These are phyloP conservation scores for Agrenia bidenticulata DNA, from an alignment of 2,888 invertebrate genomes.

Conservation along the genomic window DNA sequence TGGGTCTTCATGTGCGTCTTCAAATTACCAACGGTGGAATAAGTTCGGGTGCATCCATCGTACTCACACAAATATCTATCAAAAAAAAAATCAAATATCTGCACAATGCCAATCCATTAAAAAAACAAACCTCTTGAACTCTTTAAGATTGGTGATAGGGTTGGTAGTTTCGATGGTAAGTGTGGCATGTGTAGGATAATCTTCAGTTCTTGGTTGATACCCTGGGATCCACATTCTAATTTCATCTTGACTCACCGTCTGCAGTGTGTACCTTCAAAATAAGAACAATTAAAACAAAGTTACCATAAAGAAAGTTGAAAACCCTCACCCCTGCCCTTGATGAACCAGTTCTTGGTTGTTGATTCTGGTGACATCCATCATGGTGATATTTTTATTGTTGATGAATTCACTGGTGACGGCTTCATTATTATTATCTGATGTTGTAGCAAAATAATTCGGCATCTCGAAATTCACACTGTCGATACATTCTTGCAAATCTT, in stretches of 20 bases:
- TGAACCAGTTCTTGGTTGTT: too few species aligned
- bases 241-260: conserved; percentile 37
- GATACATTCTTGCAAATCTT: conserved; percentile 15
- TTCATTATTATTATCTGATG: too few species aligned
- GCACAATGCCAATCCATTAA: too few species aligned
- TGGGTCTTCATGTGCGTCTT: conserved; percentile 95
- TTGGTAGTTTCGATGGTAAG: neutral
- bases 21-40: conserved; percentile 86
- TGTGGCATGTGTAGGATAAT: conserved; percentile 9
- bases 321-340: neutral
- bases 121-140: neutral
- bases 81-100: too few species aligned
- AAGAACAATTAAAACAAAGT: too few species aligned
- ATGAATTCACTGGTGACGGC: neutral
- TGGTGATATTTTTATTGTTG: neutral
- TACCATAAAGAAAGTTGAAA: too few species aligned
- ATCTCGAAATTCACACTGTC: conserved; percentile 4
- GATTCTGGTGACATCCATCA: too few species aligned
- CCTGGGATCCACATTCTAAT: conserved; percentile 41
- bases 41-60: conserved; percentile 27
- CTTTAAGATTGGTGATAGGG: conserved; percentile 5
- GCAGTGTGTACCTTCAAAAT: conserved; percentile 37
- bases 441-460: conserved; percentile 11
- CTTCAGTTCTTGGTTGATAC: neutral
- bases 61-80: conserved; percentile 10